These are phyloP conservation scores for Brachyistius frenatus DNA, from an alignment of 2,113 vertebrate species.

Conservation along the genomic window DNA sequence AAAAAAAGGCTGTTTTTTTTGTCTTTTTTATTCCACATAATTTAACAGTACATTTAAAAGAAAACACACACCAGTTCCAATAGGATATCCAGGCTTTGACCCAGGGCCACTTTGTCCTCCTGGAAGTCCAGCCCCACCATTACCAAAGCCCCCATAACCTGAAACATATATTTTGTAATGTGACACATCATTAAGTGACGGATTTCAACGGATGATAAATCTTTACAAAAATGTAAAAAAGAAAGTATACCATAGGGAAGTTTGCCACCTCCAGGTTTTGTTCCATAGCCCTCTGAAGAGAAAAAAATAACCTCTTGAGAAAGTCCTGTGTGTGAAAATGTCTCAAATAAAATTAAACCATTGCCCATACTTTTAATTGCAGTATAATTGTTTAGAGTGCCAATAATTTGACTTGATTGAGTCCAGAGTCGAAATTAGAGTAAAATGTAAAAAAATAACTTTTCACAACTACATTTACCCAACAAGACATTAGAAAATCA, in stretches of 20 bases:
- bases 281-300: conserved; percentile 88
- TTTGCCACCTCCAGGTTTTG: conserved; percentile 90
- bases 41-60: not conserved
- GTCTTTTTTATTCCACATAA: not conserved
- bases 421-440: too few species aligned
- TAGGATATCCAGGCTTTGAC: conserved; percentile 90
- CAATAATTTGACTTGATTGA: too few species aligned
- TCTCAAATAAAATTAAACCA: not conserved
- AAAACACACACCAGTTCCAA: conserved; percentile 89
- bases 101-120: conserved; percentile 78
- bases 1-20: not conserved
- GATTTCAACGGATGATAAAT: not conserved
- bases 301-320: conserved; percentile 37
- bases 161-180: conserved; percentile 50
- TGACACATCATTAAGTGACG: conserved; percentile 3
- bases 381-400: too few species aligned
- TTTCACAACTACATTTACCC: too few species aligned
- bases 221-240: not conserved
- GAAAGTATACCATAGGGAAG: conserved; percentile 81
- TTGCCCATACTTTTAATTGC: not conserved
- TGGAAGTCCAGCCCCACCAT: conserved; percentile 77
- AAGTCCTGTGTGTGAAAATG: not conserved
- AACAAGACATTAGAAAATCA: too few species aligned
- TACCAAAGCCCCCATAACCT: conserved; percentile 88
- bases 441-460: too few species aligned